Evolutionary conservation across 2,113 vertebrate species (phyloP).

Genomic region (Channa maculata): DNA sequence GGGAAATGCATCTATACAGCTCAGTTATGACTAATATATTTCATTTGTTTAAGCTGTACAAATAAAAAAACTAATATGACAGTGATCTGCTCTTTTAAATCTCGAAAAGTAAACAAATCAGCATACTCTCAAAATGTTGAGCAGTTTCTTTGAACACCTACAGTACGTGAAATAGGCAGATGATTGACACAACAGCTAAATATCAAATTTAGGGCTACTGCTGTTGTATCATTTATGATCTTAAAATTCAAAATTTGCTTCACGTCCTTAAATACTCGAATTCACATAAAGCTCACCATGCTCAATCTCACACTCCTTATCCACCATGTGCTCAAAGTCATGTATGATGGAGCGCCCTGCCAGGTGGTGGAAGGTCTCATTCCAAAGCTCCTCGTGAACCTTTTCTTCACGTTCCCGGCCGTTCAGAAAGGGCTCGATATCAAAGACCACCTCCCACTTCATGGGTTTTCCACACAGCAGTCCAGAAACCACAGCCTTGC

Average conservation of each 20-base stretch:
- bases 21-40: too few species aligned
- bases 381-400: slow-evolving; percentile 88
- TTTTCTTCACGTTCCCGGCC: slow-evolving; percentile 79
- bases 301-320: slow-evolving; percentile 92
- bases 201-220: too few species aligned
- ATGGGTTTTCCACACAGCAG: slow-evolving; percentile 83
- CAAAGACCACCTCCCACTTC: slow-evolving; percentile 93
- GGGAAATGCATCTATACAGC: too few species aligned
- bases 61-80: too few species aligned
- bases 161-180: too few species aligned
- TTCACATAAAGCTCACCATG: slow-evolving; percentile 81
- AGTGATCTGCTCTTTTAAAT: too few species aligned
- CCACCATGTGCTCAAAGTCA: slow-evolving; percentile 92
- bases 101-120: not conserved
- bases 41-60: too few species aligned
- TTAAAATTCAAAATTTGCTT: not conserved
- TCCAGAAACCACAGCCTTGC: slow-evolving; percentile 91
- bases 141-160: too few species aligned
- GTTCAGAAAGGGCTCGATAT: slow-evolving; percentile 85
- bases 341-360: slow-evolving; percentile 91
- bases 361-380: slow-evolving; percentile 94
- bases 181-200: too few species aligned
- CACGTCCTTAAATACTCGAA: not conserved
- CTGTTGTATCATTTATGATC: too few species aligned
- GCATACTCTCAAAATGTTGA: not conserved